Base-by-base conservation (phyloP, 1,140 invertebrate genomes). In the Piezodorus guildinii region DNA sequence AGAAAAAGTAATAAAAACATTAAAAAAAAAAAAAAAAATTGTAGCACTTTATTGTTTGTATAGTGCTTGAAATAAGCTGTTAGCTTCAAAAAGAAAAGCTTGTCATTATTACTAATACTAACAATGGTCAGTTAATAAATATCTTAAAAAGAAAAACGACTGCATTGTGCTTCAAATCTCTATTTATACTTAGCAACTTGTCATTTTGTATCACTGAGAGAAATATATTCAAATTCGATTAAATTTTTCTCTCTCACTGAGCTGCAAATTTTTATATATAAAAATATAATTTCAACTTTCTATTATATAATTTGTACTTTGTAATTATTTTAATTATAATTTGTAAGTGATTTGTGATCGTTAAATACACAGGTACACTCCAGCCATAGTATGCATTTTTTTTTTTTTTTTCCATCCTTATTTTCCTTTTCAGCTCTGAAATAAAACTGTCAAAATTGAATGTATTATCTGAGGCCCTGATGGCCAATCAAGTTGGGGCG, bases 351-450 rank as follows among this genome's bases (percentile, higher is more conserved):
- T 49, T 49, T 49, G 46, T 49, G 46, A 49, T 49, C 46, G 46
- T 49, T 49, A 49, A 49, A 49, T 49, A 49, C 46, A 49, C 46
- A 49, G 46, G 46, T 49, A 49, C 46, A 49, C 46, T 49, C 46
- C 46, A 49, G 46, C 46, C 46, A 49, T 10, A 49, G n/a, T 17
- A 49, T 19, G 21, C 3, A 46, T 46, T 46, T 10, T 49, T 49
- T 30, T n/a, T 21, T n/a, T 21, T 14, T 49, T 49, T 10, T 1
- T 12, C 34, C 34, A 39, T 9, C 30, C 30, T 30, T 30, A 30
- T 5, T 39, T 10, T 39, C 34, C 34, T 39, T 39, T 39, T 39
- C 34, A 39, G 34, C 34, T 12, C 12, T 39, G 12, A 39, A 39
- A 39, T 39, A 39, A 39, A 39, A 10, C 12, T 39, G 34, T 39